phyloP scores from a whole-genome alignment of 1,140 invertebrate genomes.

The Polyergus mexicanus region DNA sequence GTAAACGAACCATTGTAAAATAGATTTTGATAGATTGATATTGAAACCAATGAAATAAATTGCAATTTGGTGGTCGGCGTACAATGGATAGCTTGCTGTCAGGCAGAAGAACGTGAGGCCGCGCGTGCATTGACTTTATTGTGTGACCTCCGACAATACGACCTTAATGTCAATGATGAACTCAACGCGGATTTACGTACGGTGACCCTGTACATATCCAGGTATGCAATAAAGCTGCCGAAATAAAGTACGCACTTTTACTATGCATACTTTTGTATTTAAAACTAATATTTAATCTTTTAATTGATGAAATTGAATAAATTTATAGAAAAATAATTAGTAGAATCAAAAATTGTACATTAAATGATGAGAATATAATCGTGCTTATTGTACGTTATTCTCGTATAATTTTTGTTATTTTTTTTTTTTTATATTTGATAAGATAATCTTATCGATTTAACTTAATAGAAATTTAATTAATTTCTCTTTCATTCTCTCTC shows the following conservation, averaged over 20 bases:
- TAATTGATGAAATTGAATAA: constrained; percentile 1
- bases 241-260: constrained; percentile 24
- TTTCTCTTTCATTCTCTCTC: background rate
- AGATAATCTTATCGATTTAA: background rate
- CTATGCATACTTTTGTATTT: background rate
- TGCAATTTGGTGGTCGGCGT: constrained; percentile 29
- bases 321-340: background rate
- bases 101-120: constrained; percentile 18
- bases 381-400: background rate
- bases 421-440: background rate
- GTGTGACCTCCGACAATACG: constrained; percentile 53
- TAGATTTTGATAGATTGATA: background rate
- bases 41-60: constrained; percentile 13
- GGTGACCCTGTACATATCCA: background rate
- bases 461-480: constrained; percentile 3
- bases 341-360: background rate
- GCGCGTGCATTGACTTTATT: constrained; percentile 51
- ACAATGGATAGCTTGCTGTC: constrained; percentile 23
- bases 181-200: constrained; percentile 22
- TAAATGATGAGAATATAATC: background rate
- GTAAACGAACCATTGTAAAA: background rate
- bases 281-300: background rate
- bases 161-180: constrained; percentile 62
- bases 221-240: background rate
- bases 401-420: background rate